phyloP scores from a whole-genome alignment of 2,797 vertebrate species.

The Lophius americanus region DNA sequence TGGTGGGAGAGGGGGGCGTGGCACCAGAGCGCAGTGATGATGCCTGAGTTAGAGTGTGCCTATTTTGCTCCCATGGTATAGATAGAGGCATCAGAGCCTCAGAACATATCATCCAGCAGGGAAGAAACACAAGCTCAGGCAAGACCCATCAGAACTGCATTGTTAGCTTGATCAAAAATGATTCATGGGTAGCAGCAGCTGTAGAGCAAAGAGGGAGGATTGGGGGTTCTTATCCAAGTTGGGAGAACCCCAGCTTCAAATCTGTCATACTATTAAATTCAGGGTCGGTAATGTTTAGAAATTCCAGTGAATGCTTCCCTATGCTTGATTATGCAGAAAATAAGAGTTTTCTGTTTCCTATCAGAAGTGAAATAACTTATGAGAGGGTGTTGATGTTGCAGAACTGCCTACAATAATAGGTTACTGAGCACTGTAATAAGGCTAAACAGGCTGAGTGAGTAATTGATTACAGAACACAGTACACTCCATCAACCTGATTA shows the following conservation, averaged over 20 bases:
- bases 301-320: conserved; percentile 31
- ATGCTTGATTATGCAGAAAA: conserved; percentile 50
- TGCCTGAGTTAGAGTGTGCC: conserved; percentile 45
- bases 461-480: conserved; percentile 69
- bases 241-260: conserved; percentile 15
- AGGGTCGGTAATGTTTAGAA: conserved; percentile 31
- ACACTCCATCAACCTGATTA: conserved; percentile 74
- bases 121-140: conserved; percentile 14
- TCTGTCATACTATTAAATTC: conserved; percentile 32
- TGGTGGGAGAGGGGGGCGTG: not conserved
- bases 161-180: not conserved
- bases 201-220: not conserved
- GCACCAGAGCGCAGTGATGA: not conserved
- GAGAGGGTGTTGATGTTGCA: conserved; percentile 69
- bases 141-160: conserved; percentile 1
- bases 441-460: conserved; percentile 68
- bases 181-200: not conserved
- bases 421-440: conserved; percentile 67
- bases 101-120: conserved; percentile 33
- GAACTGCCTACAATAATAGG: conserved; percentile 70
- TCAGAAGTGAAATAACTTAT: conserved; percentile 55
- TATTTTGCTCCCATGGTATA: conserved; percentile 69
- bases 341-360: conserved; percentile 49
- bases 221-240: not conserved
- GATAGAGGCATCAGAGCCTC: conserved; percentile 61